Evolutionary conservation across 2,888 invertebrate genomes (phyloP).

Genomic region (Leptopilina drosophilae): DNA sequence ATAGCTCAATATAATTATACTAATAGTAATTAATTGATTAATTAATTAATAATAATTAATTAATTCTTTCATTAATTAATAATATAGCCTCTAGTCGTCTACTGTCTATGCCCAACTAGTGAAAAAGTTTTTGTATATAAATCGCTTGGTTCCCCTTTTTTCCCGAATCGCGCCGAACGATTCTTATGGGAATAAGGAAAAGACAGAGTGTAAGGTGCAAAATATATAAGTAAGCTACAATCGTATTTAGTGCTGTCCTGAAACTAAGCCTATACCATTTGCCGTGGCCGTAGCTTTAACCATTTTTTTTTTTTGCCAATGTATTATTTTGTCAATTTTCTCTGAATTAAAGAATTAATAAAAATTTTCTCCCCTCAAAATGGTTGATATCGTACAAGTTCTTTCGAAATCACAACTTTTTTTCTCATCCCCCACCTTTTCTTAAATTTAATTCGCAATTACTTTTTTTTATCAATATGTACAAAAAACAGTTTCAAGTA

Average conservation of each 20-base stretch:
- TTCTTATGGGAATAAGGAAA: conserved; percentile 47
- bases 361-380: conserved; percentile 39
- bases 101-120: conserved; percentile 73
- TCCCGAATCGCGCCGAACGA: conserved; percentile 12
- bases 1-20: conserved; percentile 49
- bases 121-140: conserved; percentile 62
- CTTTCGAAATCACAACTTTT: conserved; percentile 13
- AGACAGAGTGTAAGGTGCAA: conserved; percentile 72
- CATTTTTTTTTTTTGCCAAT: conserved; percentile 43
- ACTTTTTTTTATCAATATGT: neutral
- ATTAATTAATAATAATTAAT: conserved; percentile 70
- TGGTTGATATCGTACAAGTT: conserved; percentile 40
- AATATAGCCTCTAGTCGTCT: conserved; percentile 76
- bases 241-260: conserved; percentile 70
- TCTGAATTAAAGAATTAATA: neutral
- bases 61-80: conserved; percentile 68
- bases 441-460: neutral
- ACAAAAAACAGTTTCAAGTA: conserved; percentile 34
- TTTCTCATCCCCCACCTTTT: neutral
- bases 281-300: conserved; percentile 49
- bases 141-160: conserved; percentile 43
- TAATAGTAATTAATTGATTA: conserved; percentile 58
- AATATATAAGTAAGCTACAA: conserved; percentile 72
- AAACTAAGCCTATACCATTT: conserved; percentile 68
- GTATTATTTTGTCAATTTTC: conserved; percentile 35